Evolutionary conservation across 2,888 invertebrate species (phyloP).

Genomic region (Agrilus biguttatus): DNA sequence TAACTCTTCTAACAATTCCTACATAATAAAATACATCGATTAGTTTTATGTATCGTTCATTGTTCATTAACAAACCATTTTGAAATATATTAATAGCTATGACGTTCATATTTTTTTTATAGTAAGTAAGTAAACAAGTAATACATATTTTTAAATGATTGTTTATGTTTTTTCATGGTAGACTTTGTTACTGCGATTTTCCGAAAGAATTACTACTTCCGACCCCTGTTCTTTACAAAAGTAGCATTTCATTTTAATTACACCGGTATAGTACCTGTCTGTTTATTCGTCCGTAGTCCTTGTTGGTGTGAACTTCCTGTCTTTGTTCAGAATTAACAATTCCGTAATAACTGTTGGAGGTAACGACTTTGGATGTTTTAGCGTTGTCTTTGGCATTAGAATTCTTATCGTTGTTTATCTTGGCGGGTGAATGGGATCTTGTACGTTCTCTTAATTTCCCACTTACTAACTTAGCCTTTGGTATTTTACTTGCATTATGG

Average conservation of each 20-base stretch:
- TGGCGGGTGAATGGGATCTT: slow-evolving; percentile 28
- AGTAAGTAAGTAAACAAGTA: no score
- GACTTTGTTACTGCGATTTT: no score
- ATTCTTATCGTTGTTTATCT: slow-evolving; percentile 16
- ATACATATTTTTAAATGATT: no score
- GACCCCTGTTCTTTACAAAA: no score
- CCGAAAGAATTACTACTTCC: no score
- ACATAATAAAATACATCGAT: background rate
- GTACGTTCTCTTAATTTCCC: slow-evolving; percentile 23
- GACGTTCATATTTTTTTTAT: no score
- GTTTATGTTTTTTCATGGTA: no score
- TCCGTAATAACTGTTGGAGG: slow-evolving; percentile 25
- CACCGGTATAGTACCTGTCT: slow-evolving; percentile 18
- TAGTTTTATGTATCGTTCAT: slow-evolving; percentile 2
- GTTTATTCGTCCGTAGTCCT: slow-evolving; percentile 19
- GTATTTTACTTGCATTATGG: slow-evolving; percentile 22
- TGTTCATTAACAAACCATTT: background rate
- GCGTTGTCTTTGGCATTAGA: slow-evolving; percentile 11
- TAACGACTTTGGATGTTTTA: slow-evolving; percentile 21
- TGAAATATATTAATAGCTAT: no score
- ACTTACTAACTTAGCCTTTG: slow-evolving; percentile 23
- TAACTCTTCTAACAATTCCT: slow-evolving; percentile 23
- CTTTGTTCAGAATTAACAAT: slow-evolving; percentile 24
- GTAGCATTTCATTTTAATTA: no score
- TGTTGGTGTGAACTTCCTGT: slow-evolving; percentile 22